Percentiles rank a stretch among this genome's conserved stretches.
Conservation (phyloP, 2,888 invertebrate species). For the Graphium colonna region DNA sequence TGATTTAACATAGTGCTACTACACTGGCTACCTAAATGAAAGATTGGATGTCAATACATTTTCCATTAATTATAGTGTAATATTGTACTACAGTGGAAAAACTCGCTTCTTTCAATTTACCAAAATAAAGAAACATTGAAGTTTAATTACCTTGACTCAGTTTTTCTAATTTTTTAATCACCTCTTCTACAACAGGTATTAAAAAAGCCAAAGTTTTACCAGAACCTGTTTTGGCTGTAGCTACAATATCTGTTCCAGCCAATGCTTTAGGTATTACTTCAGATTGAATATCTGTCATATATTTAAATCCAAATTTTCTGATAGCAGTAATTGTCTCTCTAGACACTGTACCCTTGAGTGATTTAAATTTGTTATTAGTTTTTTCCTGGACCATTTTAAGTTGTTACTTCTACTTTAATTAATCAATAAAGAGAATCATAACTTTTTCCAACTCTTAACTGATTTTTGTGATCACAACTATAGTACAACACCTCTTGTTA, state of each 20-base stretch:
- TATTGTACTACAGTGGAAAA: no score
- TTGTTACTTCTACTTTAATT: no score
- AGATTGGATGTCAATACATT: no score
- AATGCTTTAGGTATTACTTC: constrained; percentile 91
- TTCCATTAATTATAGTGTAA: no score
- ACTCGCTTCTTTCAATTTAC: no score
- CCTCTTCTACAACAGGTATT: constrained; percentile 94
- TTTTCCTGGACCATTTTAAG: constrained; percentile 38
- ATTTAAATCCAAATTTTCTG: constrained; percentile 91
- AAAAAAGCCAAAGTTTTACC: constrained; percentile 98
- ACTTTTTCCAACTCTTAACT: no score
- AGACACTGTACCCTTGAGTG: constrained; percentile 82
- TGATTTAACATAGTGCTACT: no score
- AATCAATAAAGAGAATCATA: no score
- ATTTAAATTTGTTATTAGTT: constrained; percentile 66
- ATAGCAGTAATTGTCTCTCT: constrained; percentile 88
- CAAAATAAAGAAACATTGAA: no score
- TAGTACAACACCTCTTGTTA: no score
- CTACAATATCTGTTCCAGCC: constrained; percentile 94
- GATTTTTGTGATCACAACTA: no score
- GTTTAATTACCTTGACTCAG: constrained; percentile 24
- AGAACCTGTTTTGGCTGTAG: constrained; percentile 97
- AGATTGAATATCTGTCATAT: constrained; percentile 96
- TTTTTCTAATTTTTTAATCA: constrained; percentile 78
- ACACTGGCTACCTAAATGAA: no score